These are phyloP conservation scores for Capitulum mitella DNA, from an alignment of 2,888 invertebrate species.

Conservation along the genomic window DNA sequence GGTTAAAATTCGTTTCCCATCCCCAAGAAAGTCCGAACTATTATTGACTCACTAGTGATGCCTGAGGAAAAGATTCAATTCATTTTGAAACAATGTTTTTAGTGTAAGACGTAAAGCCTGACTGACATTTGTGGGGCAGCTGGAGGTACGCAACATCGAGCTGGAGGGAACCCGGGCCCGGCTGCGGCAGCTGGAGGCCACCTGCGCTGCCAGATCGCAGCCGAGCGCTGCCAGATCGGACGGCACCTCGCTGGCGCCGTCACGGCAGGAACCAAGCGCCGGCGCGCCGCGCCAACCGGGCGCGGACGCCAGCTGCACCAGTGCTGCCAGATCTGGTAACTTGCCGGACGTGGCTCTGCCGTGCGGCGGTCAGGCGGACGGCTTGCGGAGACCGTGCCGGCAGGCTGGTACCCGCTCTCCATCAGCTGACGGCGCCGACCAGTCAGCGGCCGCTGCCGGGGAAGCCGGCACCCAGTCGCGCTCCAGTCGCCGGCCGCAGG, in stretches of 20 bases:
- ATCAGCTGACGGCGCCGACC: no score
- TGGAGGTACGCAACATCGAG: slow-evolving; percentile 75
- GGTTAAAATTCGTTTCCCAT: no score
- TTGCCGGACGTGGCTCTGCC: not conserved
- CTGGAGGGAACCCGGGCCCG: slow-evolving; percentile 72
- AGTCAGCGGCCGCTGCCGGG: not conserved
- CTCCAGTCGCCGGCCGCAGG: no score
- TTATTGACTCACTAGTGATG: no score
- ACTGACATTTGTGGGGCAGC: no score
- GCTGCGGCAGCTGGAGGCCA: slow-evolving; percentile 59
- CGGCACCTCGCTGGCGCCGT: not conserved
- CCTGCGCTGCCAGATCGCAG: not conserved
- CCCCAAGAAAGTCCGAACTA: no score
- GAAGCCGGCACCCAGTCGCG: not conserved
- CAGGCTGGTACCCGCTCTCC: no score
- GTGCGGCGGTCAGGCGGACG: not conserved
- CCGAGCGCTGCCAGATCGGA: not conserved
- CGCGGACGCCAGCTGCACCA: not conserved
- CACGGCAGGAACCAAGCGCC: not conserved
- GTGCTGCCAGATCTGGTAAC: not conserved
- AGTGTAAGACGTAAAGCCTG: no score
- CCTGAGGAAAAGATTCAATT: no score
- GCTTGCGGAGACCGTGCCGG: no score
- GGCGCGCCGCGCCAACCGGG: not conserved
- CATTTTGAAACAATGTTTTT: no score